Conservation (phyloP, 2,113 vertebrate genomes). For the Mastomys coucha region DNA sequence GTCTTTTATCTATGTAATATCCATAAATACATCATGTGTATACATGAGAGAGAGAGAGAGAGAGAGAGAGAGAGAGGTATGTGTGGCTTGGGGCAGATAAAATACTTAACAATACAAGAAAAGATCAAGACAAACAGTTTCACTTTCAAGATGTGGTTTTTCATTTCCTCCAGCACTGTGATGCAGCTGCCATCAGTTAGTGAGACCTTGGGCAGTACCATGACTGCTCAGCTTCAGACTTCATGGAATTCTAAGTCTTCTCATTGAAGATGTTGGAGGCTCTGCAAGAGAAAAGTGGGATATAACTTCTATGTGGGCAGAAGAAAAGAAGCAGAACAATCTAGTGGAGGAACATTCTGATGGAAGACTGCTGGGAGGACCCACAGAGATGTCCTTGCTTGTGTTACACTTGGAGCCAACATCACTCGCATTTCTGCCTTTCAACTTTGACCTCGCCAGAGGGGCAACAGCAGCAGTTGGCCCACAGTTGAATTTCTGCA, state of each 20-base stretch:
- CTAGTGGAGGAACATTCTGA: not conserved
- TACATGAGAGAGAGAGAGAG: not conserved
- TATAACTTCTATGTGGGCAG: not conserved
- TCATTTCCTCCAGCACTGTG: not conserved
- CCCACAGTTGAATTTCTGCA: not conserved
- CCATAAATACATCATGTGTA: not conserved
- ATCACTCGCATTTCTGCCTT: not conserved
- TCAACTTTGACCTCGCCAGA: not conserved
- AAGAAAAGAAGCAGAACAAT: not conserved
- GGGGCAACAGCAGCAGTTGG: not conserved
- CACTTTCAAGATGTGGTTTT: not conserved
- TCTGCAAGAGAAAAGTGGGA: not conserved
- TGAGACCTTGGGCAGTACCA: not conserved
- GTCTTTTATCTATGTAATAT: not conserved
- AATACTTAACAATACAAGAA: not conserved
- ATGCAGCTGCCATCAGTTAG: not conserved
- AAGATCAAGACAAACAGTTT: not conserved
- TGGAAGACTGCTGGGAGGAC: too few relatives aligned
- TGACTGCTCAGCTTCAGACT: not conserved
- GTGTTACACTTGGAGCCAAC: not conserved
- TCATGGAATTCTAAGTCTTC: not conserved
- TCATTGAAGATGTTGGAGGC: not conserved
- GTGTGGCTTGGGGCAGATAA: not conserved
- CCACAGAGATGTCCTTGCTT: not conserved
- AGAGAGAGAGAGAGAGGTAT: too few relatives aligned